These are phyloP conservation scores for Hemichromis elongatus DNA, from an alignment of 2,113 vertebrate genomes.

Conservation along the genomic window DNA sequence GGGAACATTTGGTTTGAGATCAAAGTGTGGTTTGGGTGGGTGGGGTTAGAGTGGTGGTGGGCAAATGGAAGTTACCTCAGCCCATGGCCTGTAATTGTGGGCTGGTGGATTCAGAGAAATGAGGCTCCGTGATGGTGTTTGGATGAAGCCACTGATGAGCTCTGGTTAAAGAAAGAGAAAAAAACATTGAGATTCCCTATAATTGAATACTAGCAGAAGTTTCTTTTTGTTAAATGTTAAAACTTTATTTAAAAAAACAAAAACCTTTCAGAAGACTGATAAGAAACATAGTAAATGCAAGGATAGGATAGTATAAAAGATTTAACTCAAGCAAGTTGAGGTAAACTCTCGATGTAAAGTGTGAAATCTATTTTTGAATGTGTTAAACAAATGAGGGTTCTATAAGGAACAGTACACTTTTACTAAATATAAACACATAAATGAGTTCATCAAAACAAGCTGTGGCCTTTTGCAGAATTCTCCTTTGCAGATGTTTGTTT, in stretches of 20 bases:
- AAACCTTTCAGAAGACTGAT: not conserved
- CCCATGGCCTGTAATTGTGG: conserved; percentile 55
- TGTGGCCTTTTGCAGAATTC: not conserved
- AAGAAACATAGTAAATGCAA: not conserved
- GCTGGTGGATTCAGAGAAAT: conserved; percentile 2
- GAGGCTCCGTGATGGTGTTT: conserved; percentile 12
- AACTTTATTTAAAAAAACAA: not conserved
- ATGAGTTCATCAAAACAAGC: not conserved
- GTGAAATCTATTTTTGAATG: not conserved
- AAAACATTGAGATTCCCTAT: not conserved
- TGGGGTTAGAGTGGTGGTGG: conserved; percentile 21
- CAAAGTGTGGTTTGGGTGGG: conserved; percentile 53
- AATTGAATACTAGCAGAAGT: not conserved
- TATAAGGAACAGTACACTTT: not conserved
- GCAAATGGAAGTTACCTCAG: conserved; percentile 15
- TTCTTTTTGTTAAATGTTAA: not conserved
- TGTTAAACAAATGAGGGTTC: not conserved
- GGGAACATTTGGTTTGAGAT: conserved; percentile 33
- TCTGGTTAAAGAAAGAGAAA: not conserved
- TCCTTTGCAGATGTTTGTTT: not conserved
- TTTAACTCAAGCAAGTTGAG: not conserved
- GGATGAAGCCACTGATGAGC: not conserved
- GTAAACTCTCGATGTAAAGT: not conserved
- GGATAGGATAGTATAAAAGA: not conserved
- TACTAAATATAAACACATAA: not conserved